Evolutionary conservation across 2,888 invertebrate species (phyloP), one percentile per base, ranked within the genome.

Genomic region (Apeira syringaria): DNA sequence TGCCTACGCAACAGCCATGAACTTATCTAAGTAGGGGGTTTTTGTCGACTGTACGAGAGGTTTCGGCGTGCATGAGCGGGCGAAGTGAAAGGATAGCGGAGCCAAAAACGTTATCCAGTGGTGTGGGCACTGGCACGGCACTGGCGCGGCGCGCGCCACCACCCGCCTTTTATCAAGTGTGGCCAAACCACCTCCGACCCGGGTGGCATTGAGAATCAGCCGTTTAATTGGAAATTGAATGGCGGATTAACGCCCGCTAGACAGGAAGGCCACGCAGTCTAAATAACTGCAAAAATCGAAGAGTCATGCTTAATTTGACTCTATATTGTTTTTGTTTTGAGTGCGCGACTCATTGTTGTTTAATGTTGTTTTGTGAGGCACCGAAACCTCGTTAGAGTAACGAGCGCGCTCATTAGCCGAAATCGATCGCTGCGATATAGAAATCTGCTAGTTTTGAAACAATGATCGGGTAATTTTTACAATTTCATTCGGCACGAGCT

Each of bases 161-260:
- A 63, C 79, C 76, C 74, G 86, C 84, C 86, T 87, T 89, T 85
- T 89, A 89, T 88, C 69, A 85, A 82, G 74, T 84, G 73, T 70
- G 64, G 64, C 73, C 62, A 68, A 66, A 73, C 84, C 81, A 78
- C 83, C 83, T 73, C 79, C 82, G 84, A 80, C 73, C 80, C 71
- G 74, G 63, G 68, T 80, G 89, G 85, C 89, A 89, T 89, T 89
- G 88, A 89, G 77, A 84, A 79, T 80, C 74, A 79, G 80, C 75
- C 85, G 83, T 78, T 84, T 88, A 87, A 89, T 88, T 87, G 86
- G 84, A 86, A 89, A 89, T 81, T 87, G 79, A 81, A 80, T 79
- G 84, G 80, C 78, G 73, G 79, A 76, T 72, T 82, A 85, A 79
- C 74, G 73, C 70, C 72, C 66, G 65, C 78, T 69, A 68, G 74